Evolutionary conservation across 1,140 invertebrate species (phyloP).

Genomic region (roundworm (Caenorhabditis elegans)): WBcel235 BX284604.4:5885001-5885500

Average conservation of each 20-base stretch:
- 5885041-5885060: no score
- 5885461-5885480: background rate
- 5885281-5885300: background rate
- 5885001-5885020: no score
- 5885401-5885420: background rate
- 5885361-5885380: no score
- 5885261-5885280: background rate
- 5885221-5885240: background rate
- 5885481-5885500: background rate
- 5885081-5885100: no score
- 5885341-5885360: no score
- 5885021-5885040: no score
- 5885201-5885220: background rate
- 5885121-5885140: no score
- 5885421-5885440: background rate
- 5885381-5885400: slow-evolving; percentile 1
- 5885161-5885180: no score
- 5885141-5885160: no score
- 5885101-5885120: no score
- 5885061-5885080: no score
- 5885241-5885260: no score
- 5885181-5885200: background rate
- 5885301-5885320: background rate
- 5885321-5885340: background rate
- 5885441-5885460: background rate